Percentiles rank a stretch among this genome's conserved stretches.
phyloP scores from a whole-genome alignment of 2,797 vertebrate genomes.

The Natrix natrix region DNA sequence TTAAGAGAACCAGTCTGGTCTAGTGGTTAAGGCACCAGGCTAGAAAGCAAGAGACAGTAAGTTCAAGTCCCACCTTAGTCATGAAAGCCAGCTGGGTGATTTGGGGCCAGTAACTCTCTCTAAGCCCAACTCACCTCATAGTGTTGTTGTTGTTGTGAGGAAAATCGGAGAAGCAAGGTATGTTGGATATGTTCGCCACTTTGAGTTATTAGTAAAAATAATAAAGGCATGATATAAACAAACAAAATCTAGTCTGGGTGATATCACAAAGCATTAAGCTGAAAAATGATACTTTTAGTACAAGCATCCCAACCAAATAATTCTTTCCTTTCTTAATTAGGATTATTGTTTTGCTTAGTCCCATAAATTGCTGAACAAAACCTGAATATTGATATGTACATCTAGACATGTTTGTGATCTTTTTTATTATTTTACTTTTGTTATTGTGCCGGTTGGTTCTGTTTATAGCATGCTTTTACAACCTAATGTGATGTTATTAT shows the following conservation, averaged over 20 bases:
- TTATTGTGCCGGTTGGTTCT: neutral
- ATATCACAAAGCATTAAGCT: neutral
- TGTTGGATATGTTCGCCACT: neutral
- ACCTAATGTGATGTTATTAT: neutral
- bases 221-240: neutral
- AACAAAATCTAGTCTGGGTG: neutral
- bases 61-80: neutral
- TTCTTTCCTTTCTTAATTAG: neutral
- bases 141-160: neutral
- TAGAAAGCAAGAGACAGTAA: neutral
- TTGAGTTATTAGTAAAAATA: neutral
- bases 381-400: neutral
- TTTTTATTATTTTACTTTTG: neutral
- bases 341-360: neutral
- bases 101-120: neutral
- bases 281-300: neutral
- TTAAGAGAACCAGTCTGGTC: neutral
- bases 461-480: neutral
- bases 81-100: neutral
- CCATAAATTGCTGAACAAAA: neutral
- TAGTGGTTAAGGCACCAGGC: neutral
- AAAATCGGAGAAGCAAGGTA: neutral
- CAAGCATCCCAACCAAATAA: neutral
- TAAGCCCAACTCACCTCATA: neutral
- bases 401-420: neutral